phyloP scores from a whole-genome alignment of 2,888 invertebrate species.

The Pyrgus malvae region DNA sequence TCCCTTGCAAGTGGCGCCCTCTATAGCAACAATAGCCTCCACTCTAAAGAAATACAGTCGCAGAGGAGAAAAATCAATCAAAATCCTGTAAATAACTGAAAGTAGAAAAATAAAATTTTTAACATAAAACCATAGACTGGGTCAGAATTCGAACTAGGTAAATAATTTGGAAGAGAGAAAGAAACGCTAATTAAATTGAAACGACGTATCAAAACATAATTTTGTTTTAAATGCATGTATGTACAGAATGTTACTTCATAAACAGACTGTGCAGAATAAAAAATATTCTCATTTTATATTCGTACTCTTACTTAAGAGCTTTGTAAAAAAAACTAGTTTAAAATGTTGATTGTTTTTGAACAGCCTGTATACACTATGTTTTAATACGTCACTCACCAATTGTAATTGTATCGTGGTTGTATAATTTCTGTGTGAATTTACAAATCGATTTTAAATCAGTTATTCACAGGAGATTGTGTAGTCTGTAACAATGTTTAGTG shows the following conservation, averaged over 20 bases:
- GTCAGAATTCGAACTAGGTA: conserved; percentile 34
- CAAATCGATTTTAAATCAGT: conserved; percentile 47
- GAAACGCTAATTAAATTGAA: conserved; percentile 11
- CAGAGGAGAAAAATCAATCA: conserved; percentile 37
- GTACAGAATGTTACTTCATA: no score
- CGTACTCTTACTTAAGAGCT: no score
- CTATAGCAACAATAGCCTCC: background rate
- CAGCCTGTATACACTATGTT: no score
- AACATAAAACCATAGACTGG: conserved; percentile 58
- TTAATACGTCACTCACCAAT: conserved; percentile 18
- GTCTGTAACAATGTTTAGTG: conserved; percentile 30
- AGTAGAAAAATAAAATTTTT: conserved; percentile 30
- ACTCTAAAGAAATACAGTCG: conserved; percentile 45
- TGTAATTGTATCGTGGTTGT: conserved; percentile 8
- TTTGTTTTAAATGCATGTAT: no score
- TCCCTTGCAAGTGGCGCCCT: background rate
- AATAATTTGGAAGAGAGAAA: conserved; percentile 36
- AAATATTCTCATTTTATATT: no score
- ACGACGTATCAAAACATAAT: conserved; percentile 13
- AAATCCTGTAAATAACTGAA: conserved; percentile 75
- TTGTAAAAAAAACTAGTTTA: no score
- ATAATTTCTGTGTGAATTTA: conserved; percentile 17
- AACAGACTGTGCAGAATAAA: no score
- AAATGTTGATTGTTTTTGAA: no score
- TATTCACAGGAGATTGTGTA: conserved; percentile 66